Conservation (phyloP, 2,888 invertebrate species). For the Phaedon cochleariae region DNA sequence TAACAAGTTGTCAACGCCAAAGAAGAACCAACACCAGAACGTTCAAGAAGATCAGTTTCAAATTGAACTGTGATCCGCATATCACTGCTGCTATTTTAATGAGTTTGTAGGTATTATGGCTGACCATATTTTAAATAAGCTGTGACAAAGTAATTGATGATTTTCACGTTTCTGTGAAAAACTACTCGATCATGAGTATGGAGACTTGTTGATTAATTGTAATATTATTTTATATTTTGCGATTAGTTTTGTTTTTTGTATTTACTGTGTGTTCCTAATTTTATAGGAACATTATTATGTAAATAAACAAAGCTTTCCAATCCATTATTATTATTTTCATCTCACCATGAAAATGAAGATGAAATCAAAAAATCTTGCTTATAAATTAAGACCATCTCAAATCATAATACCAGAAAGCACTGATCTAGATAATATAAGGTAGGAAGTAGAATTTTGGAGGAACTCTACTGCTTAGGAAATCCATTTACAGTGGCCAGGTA, state of each 20-base stretch:
- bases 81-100: neutral
- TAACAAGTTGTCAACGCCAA: neutral
- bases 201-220: too few species aligned
- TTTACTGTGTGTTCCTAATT: neutral
- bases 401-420: too few species aligned
- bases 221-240: neutral
- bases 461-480: too few species aligned
- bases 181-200: neutral
- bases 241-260: neutral
- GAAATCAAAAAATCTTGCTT: too few species aligned
- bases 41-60: constrained; percentile 8
- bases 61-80: constrained; percentile 6
- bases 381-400: too few species aligned
- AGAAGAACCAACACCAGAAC: neutral
- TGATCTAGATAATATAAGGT: too few species aligned
- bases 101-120: too few species aligned
- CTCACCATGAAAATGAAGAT: too few species aligned
- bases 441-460: too few species aligned
- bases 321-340: too few species aligned
- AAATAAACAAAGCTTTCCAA: neutral
- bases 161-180: neutral
- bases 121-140: too few species aligned
- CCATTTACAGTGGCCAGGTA: too few species aligned
- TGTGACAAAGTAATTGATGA: neutral
- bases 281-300: neutral